Evolutionary conservation across 2,797 vertebrate genomes (phyloP), one percentile per base, ranked within the genome.

Genomic region (Siniperca undulata): DNA sequence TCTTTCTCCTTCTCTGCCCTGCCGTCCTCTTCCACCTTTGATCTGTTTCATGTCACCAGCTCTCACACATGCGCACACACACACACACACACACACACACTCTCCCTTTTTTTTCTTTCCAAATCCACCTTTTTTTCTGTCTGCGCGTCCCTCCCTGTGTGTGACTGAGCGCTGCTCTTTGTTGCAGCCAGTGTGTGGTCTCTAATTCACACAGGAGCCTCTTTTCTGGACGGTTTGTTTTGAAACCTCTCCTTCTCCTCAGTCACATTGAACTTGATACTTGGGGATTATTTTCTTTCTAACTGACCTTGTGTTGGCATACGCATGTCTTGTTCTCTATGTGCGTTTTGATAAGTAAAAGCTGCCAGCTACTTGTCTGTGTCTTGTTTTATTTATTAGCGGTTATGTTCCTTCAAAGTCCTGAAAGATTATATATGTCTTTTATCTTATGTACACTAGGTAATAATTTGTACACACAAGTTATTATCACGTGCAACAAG

Each of bases 171-270:
- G 7, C 65, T 61, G 81, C 92, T 94, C 96, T 97, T 97, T 97
- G 97, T 97, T 96, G 96, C 93, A 93, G 95, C 94, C 96, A 94
- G 95, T 96, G 96, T 93, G 96, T 94, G 95, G 96, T 96, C 96
- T 97, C 97, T 97, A 97, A 96, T 97, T 96, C 96, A 95, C 93
- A 95, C 97, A 96, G 95, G 94, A 96, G 89, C 85, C 83, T 93
- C 83, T 90, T 92, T 88, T 86, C 88, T 87, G 86, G 91, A 82
- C 77, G 75, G 87, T 95, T 93, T 94, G 90, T 91, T 94, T 92
- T 89, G 91, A 91, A 93, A 90, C 88, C 83, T 74, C 71, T 84
- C 82, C 83, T 92, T 88, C 87, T 89, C 87, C 80, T 74, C 44
- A 38, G 52, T 81, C 88, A 82, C 89, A 80, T 83, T 92, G 89